Evolutionary conservation across 23 tunicate genomes (phyloP), one percentile per base, ranked within the genome.

Genomic region (Corella eumyota): DNA sequence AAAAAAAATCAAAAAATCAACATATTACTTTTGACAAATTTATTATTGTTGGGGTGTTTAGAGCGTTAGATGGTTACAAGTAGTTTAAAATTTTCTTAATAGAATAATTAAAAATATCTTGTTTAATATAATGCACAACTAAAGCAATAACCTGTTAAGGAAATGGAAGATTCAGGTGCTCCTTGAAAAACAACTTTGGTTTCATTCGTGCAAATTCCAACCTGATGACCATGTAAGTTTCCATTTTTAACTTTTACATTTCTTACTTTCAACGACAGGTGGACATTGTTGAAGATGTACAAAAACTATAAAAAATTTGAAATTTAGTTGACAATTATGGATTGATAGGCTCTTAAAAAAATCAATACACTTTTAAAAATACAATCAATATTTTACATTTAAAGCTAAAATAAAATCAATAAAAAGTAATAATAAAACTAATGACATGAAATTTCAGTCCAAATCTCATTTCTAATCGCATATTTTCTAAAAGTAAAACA

Each of bases 111-210:
- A n/a, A n/a, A n/a, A n/a, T n/a, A n/a, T n/a, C n/a, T n/a, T n/a
- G n/a, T n/a, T n/a, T n/a, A n/a, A n/a, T n/a, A n/a, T 15, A 11
- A 40, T 40, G 48, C 48, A 40, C 15, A 52, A 19, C 58, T 52
- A 21, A 17, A 4, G 19, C 25, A 29, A 27, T 61, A 1, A 72
- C 78, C 78, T 61, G 78, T 49, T 34, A 72, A 61, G 26, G 68
- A 30, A 49, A 72, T 72, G 20, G 78, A 61, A 27, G 82, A 75
- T 37, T 75, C 82, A 32, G 59, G 60, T 1, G 60, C 31, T 3
- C 57, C 20, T 34, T 65, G 66, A 66, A 65, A 75, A 5, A 75
- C 58, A 4, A 75, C 47, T 46, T 66, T 66, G 17, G 82, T 74
- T n/a, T n/a, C n/a, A n/a, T n/a, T n/a, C n/a, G n/a, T n/a, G n/a